phyloP scores from a whole-genome alignment of 2,113 vertebrate species.

The Amblyornis subalaris region DNA sequence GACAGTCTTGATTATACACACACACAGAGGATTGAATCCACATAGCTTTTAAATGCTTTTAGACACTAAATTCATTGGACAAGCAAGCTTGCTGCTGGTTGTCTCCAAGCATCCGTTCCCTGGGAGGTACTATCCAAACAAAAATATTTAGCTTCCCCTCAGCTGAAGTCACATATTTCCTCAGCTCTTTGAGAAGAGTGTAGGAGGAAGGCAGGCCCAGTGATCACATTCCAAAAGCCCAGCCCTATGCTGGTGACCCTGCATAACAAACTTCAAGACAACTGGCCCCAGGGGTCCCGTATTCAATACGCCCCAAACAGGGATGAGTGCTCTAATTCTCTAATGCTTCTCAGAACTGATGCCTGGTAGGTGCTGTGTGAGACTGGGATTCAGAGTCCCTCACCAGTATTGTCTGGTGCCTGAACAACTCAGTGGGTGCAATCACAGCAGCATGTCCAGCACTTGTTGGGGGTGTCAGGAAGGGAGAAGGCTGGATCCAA shows the following conservation, averaged over 20 bases:
- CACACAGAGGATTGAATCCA: not conserved
- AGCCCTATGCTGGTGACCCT: not conserved
- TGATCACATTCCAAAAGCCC: not conserved
- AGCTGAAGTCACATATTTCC: not conserved
- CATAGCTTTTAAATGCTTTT: not conserved
- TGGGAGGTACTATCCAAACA: not conserved
- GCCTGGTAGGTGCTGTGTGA: not conserved
- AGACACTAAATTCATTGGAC: not conserved
- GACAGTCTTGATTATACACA: not conserved
- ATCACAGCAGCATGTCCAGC: not conserved
- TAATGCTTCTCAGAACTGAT: accelerated
- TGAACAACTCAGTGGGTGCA: not conserved
- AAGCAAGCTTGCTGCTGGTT: not conserved
- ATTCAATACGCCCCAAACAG: not conserved
- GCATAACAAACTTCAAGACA: not conserved
- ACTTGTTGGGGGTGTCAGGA: not conserved
- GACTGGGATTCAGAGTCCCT: not conserved
- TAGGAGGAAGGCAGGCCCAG: not conserved
- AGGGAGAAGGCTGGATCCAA: not conserved
- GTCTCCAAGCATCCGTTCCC: not conserved
- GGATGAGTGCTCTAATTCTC: not conserved
- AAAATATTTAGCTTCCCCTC: not conserved
- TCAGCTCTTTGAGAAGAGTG: not conserved
- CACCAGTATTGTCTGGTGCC: accelerated
- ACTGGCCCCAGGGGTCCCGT: accelerated